Conservation (phyloP, 2,113 vertebrate genomes). For the Nanorana parkeri region DNA sequence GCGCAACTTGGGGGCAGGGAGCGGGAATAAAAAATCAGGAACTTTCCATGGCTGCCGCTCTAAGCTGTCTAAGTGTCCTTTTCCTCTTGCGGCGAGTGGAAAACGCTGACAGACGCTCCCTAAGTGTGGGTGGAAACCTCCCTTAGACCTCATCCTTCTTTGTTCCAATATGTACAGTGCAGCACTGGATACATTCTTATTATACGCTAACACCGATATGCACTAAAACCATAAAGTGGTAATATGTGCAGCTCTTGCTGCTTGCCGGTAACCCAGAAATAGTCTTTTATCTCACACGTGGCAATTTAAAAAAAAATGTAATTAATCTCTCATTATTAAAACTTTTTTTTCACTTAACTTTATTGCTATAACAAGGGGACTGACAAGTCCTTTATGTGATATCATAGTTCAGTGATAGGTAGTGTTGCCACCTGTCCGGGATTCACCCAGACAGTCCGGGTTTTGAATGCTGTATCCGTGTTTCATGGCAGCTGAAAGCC, state of each 20-base stretch:
- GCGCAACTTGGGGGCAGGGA: slow-evolving; percentile 54
- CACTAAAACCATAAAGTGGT: not conserved
- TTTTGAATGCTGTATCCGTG: no score
- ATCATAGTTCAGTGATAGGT: no score
- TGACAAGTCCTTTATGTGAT: no score
- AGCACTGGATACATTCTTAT: not conserved
- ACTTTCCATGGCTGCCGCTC: not conserved
- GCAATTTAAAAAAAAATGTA: no score
- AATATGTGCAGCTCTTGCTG: no score
- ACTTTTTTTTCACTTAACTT: no score
- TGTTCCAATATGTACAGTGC: slow-evolving; percentile 34
- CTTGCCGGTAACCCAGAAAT: no score
- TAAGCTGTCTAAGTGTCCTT: not conserved
- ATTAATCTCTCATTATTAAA: no score
- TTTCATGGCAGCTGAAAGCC: no score
- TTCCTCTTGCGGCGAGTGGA: not conserved
- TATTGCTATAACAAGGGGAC: no score
- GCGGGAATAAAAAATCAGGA: not conserved
- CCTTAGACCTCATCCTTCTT: not conserved
- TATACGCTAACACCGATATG: not conserved
- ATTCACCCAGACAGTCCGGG: no score
- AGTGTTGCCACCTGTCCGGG: no score
- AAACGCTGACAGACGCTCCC: not conserved
- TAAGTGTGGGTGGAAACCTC: not conserved
- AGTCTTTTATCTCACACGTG: not conserved